These are phyloP conservation scores for Proales similis DNA, from an alignment of 1,140 invertebrate genomes.

Conservation along the genomic window DNA sequence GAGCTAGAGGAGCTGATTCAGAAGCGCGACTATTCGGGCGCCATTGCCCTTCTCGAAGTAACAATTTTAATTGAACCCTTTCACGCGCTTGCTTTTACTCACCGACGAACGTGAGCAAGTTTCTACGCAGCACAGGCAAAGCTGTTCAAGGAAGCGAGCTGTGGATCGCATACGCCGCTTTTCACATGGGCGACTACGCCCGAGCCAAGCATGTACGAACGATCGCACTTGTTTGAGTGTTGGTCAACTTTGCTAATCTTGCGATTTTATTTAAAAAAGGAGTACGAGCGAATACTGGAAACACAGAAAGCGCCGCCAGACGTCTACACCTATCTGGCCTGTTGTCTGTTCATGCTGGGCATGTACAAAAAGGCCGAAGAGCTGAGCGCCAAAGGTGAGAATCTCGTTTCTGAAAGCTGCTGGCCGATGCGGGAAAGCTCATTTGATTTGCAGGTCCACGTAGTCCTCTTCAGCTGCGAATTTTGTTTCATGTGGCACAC, in stretches of 20 bases:
- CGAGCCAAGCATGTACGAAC: constrained; percentile 69
- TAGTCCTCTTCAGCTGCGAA: constrained; percentile 60
- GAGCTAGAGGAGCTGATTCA: constrained; percentile 82
- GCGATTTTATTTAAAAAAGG: constrained; percentile 43
- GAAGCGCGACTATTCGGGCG: constrained; percentile 83
- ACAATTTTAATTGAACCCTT: not conserved
- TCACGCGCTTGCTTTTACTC: constrained; percentile 12
- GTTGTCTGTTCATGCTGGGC: constrained; percentile 90
- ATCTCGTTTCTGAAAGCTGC: constrained; percentile 48
- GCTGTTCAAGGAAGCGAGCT: constrained; percentile 62
- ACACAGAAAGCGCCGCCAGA: constrained; percentile 50
- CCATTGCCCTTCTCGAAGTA: constrained; percentile 82
- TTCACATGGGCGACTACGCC: constrained; percentile 87
- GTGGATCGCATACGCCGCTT: constrained; percentile 88
- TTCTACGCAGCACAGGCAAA: constrained; percentile 57
- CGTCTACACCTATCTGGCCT: constrained; percentile 71
- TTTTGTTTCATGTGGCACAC: constrained; percentile 85
- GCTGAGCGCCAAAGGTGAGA: constrained; percentile 52
- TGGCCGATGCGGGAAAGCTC: constrained; percentile 39
- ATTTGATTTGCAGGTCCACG: constrained; percentile 54
- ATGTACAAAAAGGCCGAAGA: constrained; percentile 64
- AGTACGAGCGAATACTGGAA: constrained; percentile 52
- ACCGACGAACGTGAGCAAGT: constrained; percentile 48
- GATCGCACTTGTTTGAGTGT: not conserved
- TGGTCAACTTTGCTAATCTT: not conserved